Conservation (phyloP, 2,113 vertebrate genomes). For the Pteruthius melanotis region DNA sequence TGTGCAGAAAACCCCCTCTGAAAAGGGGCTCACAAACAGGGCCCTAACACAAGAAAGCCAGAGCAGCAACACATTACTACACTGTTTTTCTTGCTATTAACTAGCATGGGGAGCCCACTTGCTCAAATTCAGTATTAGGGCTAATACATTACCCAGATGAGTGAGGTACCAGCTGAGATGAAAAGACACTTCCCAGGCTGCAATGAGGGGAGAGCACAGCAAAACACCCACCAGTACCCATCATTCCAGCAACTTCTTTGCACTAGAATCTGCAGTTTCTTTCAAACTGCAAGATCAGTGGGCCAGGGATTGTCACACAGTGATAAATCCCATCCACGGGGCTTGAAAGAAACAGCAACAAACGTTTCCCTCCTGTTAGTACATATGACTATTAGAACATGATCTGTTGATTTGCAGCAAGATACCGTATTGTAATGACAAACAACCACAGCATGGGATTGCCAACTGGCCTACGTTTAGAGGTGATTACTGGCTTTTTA, state of each 20-base stretch:
- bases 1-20: background rate
- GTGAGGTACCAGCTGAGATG: background rate
- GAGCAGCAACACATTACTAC: background rate
- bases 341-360: background rate
- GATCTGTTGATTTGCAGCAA: background rate
- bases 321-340: background rate
- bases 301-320: background rate
- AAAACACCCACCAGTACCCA: background rate
- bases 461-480: background rate
- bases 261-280: background rate
- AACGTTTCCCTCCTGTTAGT: background rate
- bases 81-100: background rate
- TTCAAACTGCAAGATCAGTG: background rate
- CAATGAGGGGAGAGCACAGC: rapidly evolving
- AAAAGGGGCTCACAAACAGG: background rate
- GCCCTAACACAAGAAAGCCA: background rate
- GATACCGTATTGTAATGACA: background rate
- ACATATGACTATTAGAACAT: background rate
- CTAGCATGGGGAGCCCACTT: background rate
- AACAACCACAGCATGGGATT: background rate
- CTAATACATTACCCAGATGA: background rate
- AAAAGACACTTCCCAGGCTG: background rate
- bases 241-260: background rate
- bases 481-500: conserved; percentile 11
- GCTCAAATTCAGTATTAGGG: background rate